Conservation (phyloP, 2,113 vertebrate genomes). For the Amphiprion percula region DNA sequence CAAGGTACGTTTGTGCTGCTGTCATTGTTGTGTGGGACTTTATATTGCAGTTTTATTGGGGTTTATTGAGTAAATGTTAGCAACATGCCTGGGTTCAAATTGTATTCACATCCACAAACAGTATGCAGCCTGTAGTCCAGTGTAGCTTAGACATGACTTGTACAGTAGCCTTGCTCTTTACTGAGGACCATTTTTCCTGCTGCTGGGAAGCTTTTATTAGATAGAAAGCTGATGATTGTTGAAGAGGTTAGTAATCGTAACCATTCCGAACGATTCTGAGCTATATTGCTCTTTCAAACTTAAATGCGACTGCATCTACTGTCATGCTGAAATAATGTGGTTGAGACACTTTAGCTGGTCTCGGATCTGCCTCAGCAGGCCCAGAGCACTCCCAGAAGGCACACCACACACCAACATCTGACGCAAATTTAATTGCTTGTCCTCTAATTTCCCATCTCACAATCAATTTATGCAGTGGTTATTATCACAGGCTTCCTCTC, state of each 20-base stretch:
- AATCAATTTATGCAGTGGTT: slow-evolving; percentile 28
- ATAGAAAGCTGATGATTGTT: neutral
- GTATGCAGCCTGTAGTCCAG: neutral
- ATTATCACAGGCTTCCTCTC: neutral
- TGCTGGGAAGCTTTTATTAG: neutral
- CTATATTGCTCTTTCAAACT: neutral
- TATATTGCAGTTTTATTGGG: no score
- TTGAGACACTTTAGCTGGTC: slow-evolving; percentile 2
- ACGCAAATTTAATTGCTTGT: slow-evolving; percentile 39
- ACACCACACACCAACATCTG: neutral
- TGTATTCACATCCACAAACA: neutral
- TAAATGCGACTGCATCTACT: neutral
- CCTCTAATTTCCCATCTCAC: slow-evolving; percentile 31
- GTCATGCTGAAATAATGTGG: slow-evolving; percentile 6
- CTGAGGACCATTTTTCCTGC: neutral
- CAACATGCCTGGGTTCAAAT: neutral
- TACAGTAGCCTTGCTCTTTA: neutral
- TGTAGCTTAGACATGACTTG: neutral
- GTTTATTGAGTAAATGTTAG: neutral
- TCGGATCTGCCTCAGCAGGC: slow-evolving; percentile 3
- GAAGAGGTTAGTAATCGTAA: neutral
- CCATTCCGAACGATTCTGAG: neutral
- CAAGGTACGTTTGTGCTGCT: no score
- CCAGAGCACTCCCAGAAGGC: neutral
- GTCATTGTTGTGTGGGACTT: no score